Conservation (phyloP, 2,888 invertebrate species). For the Mongoloraphidia duomilia region DNA sequence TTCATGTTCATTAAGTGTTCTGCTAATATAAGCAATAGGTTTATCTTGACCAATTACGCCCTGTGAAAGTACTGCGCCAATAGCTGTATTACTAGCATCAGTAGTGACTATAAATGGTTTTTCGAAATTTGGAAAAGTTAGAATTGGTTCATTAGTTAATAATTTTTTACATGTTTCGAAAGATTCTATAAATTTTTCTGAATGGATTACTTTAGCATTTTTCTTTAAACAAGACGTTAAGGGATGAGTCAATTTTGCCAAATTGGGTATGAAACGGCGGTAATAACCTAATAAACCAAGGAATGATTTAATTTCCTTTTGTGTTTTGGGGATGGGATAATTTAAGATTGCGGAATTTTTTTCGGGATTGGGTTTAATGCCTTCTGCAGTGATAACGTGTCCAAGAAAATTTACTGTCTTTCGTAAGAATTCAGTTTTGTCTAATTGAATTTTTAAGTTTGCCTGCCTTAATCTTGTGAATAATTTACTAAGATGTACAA, state of each 20-base stretch:
- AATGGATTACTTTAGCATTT: conserved; percentile 8
- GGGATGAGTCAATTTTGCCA: conserved; percentile 14
- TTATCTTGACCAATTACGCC: conserved; percentile 7
- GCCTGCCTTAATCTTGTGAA: conserved; percentile 17
- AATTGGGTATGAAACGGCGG: conserved; percentile 13
- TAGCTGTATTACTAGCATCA: conserved; percentile 14
- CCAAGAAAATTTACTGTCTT: conserved; percentile 24
- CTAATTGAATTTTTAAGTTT: conserved; percentile 19
- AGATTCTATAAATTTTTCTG: conserved; percentile 1
- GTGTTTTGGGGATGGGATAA: conserved; percentile 19
- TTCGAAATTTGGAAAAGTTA: conserved; percentile 14
- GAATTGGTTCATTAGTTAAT: conserved; percentile 8
- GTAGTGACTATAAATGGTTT: conserved; percentile 14
- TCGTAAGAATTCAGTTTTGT: conserved; percentile 23
- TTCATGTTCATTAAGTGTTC: conserved; percentile 14
- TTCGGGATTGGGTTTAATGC: conserved; percentile 23
- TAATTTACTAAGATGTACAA: conserved; percentile 18
- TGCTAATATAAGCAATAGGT: conserved; percentile 15
- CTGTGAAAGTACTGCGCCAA: conserved; percentile 15
- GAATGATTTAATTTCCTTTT: conserved; percentile 20
- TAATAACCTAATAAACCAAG: conserved; percentile 6
- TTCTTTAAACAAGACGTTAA: conserved; percentile 12
- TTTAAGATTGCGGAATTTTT: conserved; percentile 17
- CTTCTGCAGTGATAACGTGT: conserved; percentile 22
- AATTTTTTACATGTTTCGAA: conserved; percentile 11